Evolutionary conservation across 2,797 vertebrate genomes (phyloP).

Genomic region (Leucoraja ocellata): DNA sequence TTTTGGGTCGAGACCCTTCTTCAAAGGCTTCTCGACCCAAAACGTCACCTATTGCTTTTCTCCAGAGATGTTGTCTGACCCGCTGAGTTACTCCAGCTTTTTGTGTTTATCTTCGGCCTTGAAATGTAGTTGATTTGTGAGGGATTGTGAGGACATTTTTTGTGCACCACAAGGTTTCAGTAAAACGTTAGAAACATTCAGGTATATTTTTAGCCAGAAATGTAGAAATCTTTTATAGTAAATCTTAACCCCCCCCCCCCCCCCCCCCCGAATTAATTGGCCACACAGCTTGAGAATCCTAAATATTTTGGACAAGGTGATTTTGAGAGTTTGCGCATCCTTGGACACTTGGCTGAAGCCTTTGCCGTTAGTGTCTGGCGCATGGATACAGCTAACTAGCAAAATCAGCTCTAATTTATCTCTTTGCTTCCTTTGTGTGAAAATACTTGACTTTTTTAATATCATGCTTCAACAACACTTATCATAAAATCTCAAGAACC

Average conservation of each 20-base stretch:
- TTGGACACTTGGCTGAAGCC: not conserved
- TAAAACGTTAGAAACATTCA: not conserved
- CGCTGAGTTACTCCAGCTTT: no score
- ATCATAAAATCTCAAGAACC: not conserved
- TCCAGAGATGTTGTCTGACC: no score
- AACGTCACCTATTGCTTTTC: no score
- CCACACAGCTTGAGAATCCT: not conserved
- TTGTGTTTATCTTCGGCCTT: not conserved
- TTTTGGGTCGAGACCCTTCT: no score
- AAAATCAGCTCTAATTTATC: not conserved
- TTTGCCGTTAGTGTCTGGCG: not conserved
- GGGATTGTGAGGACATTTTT: not conserved
- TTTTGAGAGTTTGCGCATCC: not conserved
- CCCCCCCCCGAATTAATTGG: not conserved
- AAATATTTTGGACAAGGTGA: not conserved
- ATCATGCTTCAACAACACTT: not conserved
- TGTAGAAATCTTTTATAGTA: no score
- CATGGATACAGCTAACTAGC: no score
- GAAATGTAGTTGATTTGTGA: not conserved
- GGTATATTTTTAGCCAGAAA: no score
- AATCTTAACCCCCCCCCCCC: no score
- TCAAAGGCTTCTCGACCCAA: no score
- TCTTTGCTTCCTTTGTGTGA: not conserved
- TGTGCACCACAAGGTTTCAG: not conserved
- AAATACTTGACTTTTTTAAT: not conserved